phyloP scores from a whole-genome alignment of 1,140 invertebrate species.

The Leptopilina clavipes region DNA sequence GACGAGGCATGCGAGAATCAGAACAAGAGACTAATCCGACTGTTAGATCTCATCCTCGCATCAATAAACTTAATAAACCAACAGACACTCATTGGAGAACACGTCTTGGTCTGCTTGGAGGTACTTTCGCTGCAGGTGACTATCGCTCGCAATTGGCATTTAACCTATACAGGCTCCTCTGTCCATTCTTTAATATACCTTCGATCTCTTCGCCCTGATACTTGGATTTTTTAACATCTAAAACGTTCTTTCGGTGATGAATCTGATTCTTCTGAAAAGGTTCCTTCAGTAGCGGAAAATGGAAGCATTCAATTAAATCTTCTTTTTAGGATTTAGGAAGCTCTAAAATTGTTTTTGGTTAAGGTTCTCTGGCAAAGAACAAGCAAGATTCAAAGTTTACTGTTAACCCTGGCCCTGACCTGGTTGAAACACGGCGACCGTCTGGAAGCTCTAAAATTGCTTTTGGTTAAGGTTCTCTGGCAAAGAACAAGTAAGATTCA shows the following conservation, averaged over 20 bases:
- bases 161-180: conserved; percentile 61
- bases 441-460: too few species aligned
- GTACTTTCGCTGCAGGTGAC: conserved; percentile 57
- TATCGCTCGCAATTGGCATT: conserved; percentile 64
- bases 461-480: too few species aligned
- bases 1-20: conserved; percentile 58
- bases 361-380: too few species aligned
- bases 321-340: too few species aligned
- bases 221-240: too few species aligned
- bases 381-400: too few species aligned
- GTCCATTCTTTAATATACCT: conserved; percentile 44
- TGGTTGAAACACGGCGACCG: too few species aligned
- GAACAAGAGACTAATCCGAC: conserved; percentile 67
- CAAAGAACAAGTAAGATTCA: too few species aligned
- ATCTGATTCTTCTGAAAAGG: not conserved
- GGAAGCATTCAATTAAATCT: too few species aligned
- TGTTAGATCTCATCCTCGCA: conserved; percentile 67
- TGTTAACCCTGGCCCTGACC: too few species aligned
- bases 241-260: conserved; percentile 22
- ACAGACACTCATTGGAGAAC: conserved; percentile 64
- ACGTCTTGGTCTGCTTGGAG: conserved; percentile 55
- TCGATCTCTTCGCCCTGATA: conserved; percentile 54
- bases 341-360: too few species aligned
- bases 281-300: too few species aligned
- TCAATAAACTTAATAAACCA: conserved; percentile 72